Evolutionary conservation across 53 echinoderm and acorn worm species (phyloP), one percentile per base, ranked within the genome.

Genomic region (Mesocentrotus franciscanus): DNA sequence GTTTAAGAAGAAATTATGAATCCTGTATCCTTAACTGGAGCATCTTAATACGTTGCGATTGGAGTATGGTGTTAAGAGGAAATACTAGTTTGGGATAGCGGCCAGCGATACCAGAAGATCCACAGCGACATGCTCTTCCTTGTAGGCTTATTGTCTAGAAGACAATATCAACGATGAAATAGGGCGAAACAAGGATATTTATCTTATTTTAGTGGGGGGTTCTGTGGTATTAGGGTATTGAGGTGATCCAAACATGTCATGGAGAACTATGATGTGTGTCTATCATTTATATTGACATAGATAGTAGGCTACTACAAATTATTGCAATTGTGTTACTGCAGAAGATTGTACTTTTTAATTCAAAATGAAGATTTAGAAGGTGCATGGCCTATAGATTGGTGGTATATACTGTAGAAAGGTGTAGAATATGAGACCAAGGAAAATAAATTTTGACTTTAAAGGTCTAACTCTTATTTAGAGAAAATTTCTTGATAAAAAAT

Each of bases 11-110:
- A 8, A 42, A 22, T 81, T 81, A 81, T 81, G 81, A 42, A 81
- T 81, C 81, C 81, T 39, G 5, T 18, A 42, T 81, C 81, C 18
- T 81, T 42, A 36, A 14, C 42, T 17, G 42, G 22, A 39, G 39
- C 81, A 81, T 81, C 10, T 74, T 30, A 30, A 74, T 33, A 18
- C 18, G 36, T 39, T 81, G 36, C 20, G 36, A 42, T 22, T 17
- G 81, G 42, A 81, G 10, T 81, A 20, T 16, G 81, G 81, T 42
- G 81, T 81, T 42, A 33, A 36, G 81, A 81, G 81, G 81, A 81
- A 81, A 81, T 81, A 81, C 36, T 8, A 81, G 81, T 81, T 78
- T 81, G 18, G 81, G 42, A 42, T 39, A 20, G 81, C 42, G 22
- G 32, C 29, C 12, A 74, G 12, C 7, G 17, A 39, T 33, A 36